Evolutionary conservation across 2,888 invertebrate species (phyloP), one percentile per base, ranked within the genome.

Genomic region (Melieria picta): DNA sequence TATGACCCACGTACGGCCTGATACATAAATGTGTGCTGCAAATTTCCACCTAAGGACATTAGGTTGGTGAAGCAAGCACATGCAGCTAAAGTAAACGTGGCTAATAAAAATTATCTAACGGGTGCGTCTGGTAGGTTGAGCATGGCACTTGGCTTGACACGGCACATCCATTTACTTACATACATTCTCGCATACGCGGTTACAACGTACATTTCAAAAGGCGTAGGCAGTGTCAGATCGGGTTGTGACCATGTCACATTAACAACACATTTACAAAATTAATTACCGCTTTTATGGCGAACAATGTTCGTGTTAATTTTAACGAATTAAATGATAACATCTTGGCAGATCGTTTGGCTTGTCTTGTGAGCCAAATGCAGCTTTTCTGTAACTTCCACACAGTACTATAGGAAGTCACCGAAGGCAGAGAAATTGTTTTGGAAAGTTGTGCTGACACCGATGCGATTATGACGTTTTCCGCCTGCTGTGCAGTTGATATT

Each of bases 251-350:
- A 72, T 71, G 75, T 71, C 69, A 73, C 73, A 73, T 72, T 69
- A 69, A 65, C 56, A 77, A 79, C 77, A 79, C 79, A 82, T 80
- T 81, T 77, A 76, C 74, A 78, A 82, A 84, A 85, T 86, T 86
- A 85, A 86, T 85, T 83, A 85, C 77, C 81, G 81, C 83, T 83
- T 83, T 85, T 84, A 83, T 76, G 72, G 78, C 78, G 80, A 83
- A 85, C 86, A 86, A 85, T 84, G 84, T 84, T 82, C 82, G 85
- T 83, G 86, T 86, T 86, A 86, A 86, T 86, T 86, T 84, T 80
- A 80, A 83, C 80, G 84, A 86, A 86, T 86, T 83, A 86, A 86
- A 84, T 83, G 85, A 86, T 86, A 83, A 82, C 80, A 85, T 84
- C 84, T 75, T 71, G 76, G 74, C 77, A 45, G 16, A 50, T 50